Base-by-base conservation (phyloP, 2,888 invertebrate genomes). In the Aethes cnicana region DNA sequence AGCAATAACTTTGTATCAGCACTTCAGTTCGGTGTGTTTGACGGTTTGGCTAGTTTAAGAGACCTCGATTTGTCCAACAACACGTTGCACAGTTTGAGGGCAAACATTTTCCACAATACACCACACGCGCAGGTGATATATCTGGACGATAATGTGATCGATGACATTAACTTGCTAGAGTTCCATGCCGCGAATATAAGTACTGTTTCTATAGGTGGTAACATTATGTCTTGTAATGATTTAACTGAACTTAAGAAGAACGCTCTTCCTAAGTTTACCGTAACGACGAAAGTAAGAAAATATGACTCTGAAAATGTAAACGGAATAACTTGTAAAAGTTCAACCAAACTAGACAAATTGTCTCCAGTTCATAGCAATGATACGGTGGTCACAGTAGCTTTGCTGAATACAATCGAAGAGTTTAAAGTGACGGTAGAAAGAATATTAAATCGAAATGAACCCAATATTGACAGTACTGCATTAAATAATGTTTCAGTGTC, bases 281-380 rank as follows among this genome's bases (percentile, higher is more conserved):
- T 52, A 7, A 52, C 37, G 39, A 16, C 52, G 7, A 18, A 16
- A 21, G n/a, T 16, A 1, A 11, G 8, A 11, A 32, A 39, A 4
- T 39, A 26, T 39, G 39, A 46, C 6, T 26, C 14, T 11, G 52
- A 52, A 17, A 52, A 52, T 33, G 46, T 52, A 2, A 16, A 46
- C 26, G 52, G 52, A 16, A 39, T 52, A 46, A 32, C 52, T 6
- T 52, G 52, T 26, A 52, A 25, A 33, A 46, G 52, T 39, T 33
- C 16, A 11, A 12, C n/a, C n/a, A 26, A 32, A 26, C 5, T 46
- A 20, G 25, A 32, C 1, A 25, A 52, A 8, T 9, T 46, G 9
- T 8, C 6, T 33, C 4, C 5, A 25, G 21, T 2, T 11, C 32
- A 33, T 33, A 14, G 20, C 6, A 39, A 52, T 20, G 39, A 32